Percentiles rank a stretch among this genome's conserved stretches.
Conservation (phyloP, 1,140 invertebrate species). For the Zaprionus taronus region DNA sequence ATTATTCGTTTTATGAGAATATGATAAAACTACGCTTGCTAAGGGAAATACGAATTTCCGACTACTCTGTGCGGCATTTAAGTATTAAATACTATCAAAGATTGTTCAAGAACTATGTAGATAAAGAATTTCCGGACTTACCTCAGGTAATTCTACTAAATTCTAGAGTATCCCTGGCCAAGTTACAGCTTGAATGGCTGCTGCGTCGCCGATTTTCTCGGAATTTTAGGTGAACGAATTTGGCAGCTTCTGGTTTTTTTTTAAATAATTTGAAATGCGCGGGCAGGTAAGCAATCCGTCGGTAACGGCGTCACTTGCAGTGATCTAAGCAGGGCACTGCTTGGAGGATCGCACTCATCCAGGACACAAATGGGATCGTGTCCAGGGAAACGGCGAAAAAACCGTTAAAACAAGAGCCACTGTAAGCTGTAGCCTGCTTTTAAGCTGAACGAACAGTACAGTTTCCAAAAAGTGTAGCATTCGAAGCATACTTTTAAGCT, state of each 20-base stretch:
- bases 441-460: background rate
- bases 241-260: too few species aligned
- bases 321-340: too few species aligned
- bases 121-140: background rate
- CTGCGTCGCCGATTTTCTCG: too few species aligned
- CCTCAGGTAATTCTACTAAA: background rate
- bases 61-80: constrained; percentile 14
- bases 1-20: background rate
- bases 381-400: too few species aligned
- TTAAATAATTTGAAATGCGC: too few species aligned
- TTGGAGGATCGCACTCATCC: too few species aligned
- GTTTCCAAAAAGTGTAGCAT: background rate
- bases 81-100: constrained; percentile 7
- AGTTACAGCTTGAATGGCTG: too few species aligned
- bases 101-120: background rate
- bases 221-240: too few species aligned
- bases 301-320: too few species aligned
- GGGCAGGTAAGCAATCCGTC: too few species aligned
- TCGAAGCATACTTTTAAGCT: constrained; percentile 30
- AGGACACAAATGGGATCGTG: too few species aligned
- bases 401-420: too few species aligned
- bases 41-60: background rate
- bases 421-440: constrained; percentile 1
- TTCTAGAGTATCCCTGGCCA: background rate
- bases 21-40: background rate